Percentiles rank a stretch among this genome's conserved stretches.
These are phyloP conservation scores for Crossoptilon crossoptilon DNA, from an alignment of 2,797 vertebrate species.

Conservation along the genomic window DNA sequence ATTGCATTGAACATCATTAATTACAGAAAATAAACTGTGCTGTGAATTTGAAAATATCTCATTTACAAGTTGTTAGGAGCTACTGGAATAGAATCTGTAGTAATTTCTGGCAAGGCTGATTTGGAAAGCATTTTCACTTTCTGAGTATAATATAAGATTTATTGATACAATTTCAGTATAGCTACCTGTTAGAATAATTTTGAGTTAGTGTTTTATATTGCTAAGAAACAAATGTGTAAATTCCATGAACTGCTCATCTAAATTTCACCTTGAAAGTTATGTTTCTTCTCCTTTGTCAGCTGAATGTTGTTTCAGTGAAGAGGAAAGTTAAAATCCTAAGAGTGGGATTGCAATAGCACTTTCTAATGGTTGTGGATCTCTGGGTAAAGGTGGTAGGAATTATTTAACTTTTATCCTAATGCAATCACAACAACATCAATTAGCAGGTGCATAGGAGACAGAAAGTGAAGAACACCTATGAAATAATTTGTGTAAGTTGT, in stretches of 20 bases:
- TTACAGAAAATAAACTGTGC: neutral
- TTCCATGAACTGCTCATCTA: neutral
- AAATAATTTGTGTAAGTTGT: neutral
- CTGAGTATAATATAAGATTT: neutral
- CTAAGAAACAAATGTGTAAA: neutral
- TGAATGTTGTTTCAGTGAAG: neutral
- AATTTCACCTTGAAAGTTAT: neutral
- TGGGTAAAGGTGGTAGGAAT: neutral
- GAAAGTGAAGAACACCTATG: neutral
- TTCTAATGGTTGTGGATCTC: neutral
- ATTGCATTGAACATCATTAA: neutral
- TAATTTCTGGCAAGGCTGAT: neutral
- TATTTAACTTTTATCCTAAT: constrained; percentile 7
- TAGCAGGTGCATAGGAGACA: neutral
- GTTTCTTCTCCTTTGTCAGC: neutral
- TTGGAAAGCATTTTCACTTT: neutral
- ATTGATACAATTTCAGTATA: neutral
- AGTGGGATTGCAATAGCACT: neutral
- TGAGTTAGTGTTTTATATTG: neutral
- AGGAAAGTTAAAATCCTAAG: neutral
- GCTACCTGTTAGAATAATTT: neutral
- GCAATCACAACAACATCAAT: constrained; percentile 1
- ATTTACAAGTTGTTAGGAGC: neutral
- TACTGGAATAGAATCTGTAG: neutral
- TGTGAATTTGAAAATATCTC: neutral